Conservation (phyloP, 2,888 invertebrate genomes). For the Acanthoscelides obtectus region DNA sequence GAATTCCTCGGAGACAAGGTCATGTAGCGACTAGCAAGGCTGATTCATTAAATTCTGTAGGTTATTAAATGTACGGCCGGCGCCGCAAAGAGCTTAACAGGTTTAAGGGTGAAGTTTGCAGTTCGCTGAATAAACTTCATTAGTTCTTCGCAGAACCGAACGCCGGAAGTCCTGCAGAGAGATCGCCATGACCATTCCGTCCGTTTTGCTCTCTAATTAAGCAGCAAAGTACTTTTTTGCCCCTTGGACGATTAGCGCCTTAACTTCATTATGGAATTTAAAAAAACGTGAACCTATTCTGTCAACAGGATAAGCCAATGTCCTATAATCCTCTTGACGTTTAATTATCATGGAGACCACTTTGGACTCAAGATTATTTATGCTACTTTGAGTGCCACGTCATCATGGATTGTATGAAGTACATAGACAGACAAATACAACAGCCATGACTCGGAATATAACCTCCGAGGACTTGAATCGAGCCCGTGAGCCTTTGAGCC, state of each 20-base stretch:
- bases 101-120: background rate
- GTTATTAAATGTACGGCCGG: background rate
- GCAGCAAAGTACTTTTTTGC: background rate
- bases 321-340: no score
- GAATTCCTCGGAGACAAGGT: background rate
- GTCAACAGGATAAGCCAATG: no score
- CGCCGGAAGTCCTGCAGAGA: background rate
- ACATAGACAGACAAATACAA: no score
- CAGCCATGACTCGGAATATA: no score
- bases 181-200: background rate
- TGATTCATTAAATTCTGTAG: background rate
- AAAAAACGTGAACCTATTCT: no score
- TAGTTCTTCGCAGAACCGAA: background rate
- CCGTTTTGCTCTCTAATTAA: background rate
- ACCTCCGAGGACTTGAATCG: no score
- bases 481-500: no score
- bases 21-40: background rate
- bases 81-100: background rate
- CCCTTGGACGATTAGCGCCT: background rate
- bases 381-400: no score
- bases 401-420: no score
- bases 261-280: no score
- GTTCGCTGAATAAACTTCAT: background rate
- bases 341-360: no score
- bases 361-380: no score